Evolutionary conservation across 2,797 vertebrate genomes (phyloP), one percentile per base, ranked within the genome.

Genomic region (Pangasius macronema): DNA sequence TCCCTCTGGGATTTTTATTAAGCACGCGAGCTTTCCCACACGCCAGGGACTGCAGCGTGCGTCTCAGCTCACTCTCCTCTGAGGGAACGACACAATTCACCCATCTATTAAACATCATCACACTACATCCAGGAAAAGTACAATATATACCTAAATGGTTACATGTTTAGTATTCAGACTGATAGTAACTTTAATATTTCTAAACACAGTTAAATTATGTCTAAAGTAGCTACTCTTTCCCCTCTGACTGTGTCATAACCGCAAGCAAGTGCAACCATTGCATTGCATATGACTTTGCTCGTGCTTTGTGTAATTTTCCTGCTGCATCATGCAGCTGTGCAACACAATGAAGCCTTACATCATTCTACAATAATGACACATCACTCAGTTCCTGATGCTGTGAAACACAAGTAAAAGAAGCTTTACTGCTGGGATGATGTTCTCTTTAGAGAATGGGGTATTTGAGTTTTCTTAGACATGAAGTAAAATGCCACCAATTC

Each of bases 1-100:
- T 99, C 94, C 98, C 98, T 93, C 98, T 97, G 33, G 98, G 98
- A 91, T 95, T 95, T 95, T 99, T 99, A 83, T 96, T 95, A 89
- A 99, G 95, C 76, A 99, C 98, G 72, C 98, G 96, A 51, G 98
- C 98, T 95, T 99, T 99, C 88, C 98, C 98, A 89, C 98, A 99
- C 20, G 98, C 98, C 87, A 99, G 94, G 13, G 98, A 99, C 80
- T 99, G 98, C 89, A 99, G 95, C 4, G 98, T 99, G 91, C 98
- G 95, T 75, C 97, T 95, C 92, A 99, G 96, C 88, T 99, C 98
- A 86, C 97, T 96, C 86, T 99, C 98, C 97, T 99, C 98, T 99
- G 95, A 55, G 11, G 73, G 65, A 53, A 87, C 3, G 11, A 36
- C 30, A 30, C n/a, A 27, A 49, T 11, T 10, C 27, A 51, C n/a